Evolutionary conservation across 2,113 vertebrate species (phyloP), one percentile per base, ranked within the genome.

Genomic region (Chascanopsetta lugubris): DNA sequence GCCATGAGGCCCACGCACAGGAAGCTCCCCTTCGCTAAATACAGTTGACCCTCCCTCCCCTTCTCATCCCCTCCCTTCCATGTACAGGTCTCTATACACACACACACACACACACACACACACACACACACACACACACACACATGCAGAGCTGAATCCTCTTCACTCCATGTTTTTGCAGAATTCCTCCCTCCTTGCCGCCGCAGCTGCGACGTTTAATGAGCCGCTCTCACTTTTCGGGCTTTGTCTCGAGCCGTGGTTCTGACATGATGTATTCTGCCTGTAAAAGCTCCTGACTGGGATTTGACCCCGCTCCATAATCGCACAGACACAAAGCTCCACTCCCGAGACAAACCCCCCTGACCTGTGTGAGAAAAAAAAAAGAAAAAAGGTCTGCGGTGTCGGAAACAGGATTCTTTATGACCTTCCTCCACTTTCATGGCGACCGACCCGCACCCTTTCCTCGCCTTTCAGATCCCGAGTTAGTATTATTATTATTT

Each of bases 1-100:
- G 87, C 88, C 89, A 90, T 71, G 85, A 87, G 85, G 86, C 86
- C 87, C 86, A 89, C 85, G 82, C 85, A 90, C 85, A 88, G 88
- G 87, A 90, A 91, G 85, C 87, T 73, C 76, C 85, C 79, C 76
- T 78, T 80, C n/a, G 77, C 87, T 88, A 89, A 90, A 90, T 88
- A 82, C 85, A 85, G 82, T 81, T 72, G 59, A 61, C 61, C 82
- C 26, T 34, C 61, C 36, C 36, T 7, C 12, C 21, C 26, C 24
- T 13, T 2, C 5, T 8, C 15, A 0, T 6, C 6, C 12, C 18
- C 30, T 26, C 21, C 5, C 5, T 8, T 59, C 40, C 49, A 65
- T 80, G 75, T 75, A 53, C 69, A 80, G 80, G 83, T 85, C 77
- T 86, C 54, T 43, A 64, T 70, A 77, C 69, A 67, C 42, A 56